A percentile compares a stretch with the other conserved stretches of the same genome.
Evolutionary conservation across 2,888 invertebrate species (phyloP).

Genomic region (Nudaria mundana): DNA sequence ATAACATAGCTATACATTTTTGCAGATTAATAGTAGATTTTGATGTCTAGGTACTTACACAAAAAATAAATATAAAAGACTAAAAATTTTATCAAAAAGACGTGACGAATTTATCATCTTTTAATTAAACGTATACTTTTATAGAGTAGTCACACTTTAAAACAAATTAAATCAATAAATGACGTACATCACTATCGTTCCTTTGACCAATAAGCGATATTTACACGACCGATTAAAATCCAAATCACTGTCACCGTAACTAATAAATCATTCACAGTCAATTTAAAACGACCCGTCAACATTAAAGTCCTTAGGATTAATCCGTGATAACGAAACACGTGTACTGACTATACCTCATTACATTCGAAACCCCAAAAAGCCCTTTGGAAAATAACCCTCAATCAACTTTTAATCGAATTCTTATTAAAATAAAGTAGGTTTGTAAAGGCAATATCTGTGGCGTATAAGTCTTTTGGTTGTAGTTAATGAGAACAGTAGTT

Average conservation of each 20-base stretch:
- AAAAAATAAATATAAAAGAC: no score
- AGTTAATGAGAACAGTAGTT: slow-evolving; percentile 45
- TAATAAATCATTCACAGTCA: slow-evolving; percentile 72
- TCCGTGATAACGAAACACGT: slow-evolving; percentile 70
- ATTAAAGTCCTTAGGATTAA: slow-evolving; percentile 44
- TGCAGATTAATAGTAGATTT: no score
- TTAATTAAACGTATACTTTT: no score
- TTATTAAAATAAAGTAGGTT: neutral
- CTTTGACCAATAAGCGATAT: neutral
- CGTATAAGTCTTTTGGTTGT: slow-evolving; percentile 4
- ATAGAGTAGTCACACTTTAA: no score
- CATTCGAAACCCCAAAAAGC: slow-evolving; percentile 15
- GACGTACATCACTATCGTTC: neutral
- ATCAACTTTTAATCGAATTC: slow-evolving; percentile 2
- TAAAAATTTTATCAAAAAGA: no score
- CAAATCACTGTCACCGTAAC: slow-evolving; percentile 27
- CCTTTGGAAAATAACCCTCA: neutral
- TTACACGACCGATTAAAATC: slow-evolving; percentile 39
- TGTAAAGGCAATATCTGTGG: neutral
- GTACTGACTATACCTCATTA: slow-evolving; percentile 60
- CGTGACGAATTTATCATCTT: no score
- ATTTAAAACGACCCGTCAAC: slow-evolving; percentile 57
- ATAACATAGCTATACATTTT: no score
- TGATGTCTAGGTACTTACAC: no score
- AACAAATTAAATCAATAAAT: neutral